Conservation (phyloP, 2,113 vertebrate species). For the Collichthys lucidus region DNA sequence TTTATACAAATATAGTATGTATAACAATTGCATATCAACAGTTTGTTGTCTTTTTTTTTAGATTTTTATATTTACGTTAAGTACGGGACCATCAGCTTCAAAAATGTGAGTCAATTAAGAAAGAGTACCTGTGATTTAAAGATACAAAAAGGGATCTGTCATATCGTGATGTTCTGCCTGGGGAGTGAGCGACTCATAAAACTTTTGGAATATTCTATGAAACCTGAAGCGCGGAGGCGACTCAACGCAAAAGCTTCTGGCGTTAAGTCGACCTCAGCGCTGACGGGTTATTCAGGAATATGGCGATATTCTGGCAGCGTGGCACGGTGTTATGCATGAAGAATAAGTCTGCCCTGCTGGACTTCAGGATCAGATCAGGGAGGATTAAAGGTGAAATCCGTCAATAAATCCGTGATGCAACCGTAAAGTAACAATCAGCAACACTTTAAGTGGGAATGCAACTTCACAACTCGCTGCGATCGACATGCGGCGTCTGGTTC, state of each 20-base stretch:
- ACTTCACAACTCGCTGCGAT: not conserved
- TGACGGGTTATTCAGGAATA: slow-evolving; percentile 13
- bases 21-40: slow-evolving; percentile 89
- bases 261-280: slow-evolving; percentile 6
- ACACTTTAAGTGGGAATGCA: slow-evolving; percentile 8
- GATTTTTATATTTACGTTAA: slow-evolving; percentile 64
- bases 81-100: slow-evolving; percentile 77
- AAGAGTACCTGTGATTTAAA: slow-evolving; percentile 72
- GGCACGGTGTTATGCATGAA: not conserved
- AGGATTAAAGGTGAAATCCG: slow-evolving; percentile 15
- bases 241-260: not conserved
- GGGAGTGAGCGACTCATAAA: slow-evolving; percentile 35
- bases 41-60: slow-evolving; percentile 66
- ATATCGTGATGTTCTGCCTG: slow-evolving; percentile 38
- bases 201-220: slow-evolving; percentile 29
- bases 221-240: slow-evolving; percentile 20
- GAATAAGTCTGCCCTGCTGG: slow-evolving; percentile 24
- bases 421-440: not conserved
- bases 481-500: not conserved
- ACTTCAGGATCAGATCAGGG: not conserved
- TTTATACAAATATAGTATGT: slow-evolving; percentile 90
- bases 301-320: not conserved
- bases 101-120: slow-evolving; percentile 84
- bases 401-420: not conserved
- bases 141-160: slow-evolving; percentile 78